Evolutionary conservation across 1,140 invertebrate genomes (phyloP).

Genomic region (Argopecten irradians): DNA sequence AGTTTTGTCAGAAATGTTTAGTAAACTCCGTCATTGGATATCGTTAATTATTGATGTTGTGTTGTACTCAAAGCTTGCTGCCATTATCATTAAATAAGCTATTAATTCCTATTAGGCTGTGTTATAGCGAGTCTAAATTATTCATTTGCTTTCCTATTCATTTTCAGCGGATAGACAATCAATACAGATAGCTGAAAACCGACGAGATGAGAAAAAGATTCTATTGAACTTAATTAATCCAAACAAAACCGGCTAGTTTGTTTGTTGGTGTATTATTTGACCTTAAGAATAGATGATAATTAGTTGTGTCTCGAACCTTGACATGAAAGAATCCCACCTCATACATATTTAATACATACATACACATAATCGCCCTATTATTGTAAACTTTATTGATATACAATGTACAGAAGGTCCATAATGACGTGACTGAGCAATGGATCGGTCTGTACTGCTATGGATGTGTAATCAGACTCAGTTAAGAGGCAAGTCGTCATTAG

Average conservation of each 20-base stretch:
- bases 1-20: neutral
- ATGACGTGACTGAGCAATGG: no score
- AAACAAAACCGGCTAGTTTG: neutral
- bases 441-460: no score
- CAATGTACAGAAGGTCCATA: no score
- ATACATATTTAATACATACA: neutral
- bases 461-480: no score
- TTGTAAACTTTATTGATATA: no score
- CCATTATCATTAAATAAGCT: neutral
- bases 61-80: neutral
- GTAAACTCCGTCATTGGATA: neutral
- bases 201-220: neutral
- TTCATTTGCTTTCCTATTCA: neutral
- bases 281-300: neutral
- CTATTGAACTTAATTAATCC: neutral
- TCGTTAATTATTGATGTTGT: neutral
- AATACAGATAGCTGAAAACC: neutral
- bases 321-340: neutral
- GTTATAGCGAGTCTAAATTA: neutral
- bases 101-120: neutral
- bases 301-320: neutral
- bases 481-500: no score
- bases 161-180: neutral
- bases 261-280: neutral
- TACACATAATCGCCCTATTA: no score